phyloP scores from a whole-genome alignment of 2,113 vertebrate genomes.

The Psittacara wagleri region DNA sequence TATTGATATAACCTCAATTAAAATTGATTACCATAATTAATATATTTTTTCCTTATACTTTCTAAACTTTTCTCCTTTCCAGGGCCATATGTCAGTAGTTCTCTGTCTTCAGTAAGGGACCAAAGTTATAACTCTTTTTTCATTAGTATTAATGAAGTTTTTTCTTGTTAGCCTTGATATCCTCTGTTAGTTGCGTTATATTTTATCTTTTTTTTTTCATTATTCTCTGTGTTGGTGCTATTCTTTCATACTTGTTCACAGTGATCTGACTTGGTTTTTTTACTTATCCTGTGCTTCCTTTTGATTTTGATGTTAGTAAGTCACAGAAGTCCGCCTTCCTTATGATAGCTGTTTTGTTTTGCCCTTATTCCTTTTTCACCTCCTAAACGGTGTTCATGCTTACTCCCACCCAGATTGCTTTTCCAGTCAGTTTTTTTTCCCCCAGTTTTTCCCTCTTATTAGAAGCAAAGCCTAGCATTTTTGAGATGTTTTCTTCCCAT shows the following conservation, averaged over 20 bases:
- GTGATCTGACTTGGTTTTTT: neutral
- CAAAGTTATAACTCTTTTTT: neutral
- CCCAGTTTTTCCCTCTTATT: neutral
- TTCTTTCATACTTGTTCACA: neutral
- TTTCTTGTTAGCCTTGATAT: neutral
- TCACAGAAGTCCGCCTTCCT: neutral
- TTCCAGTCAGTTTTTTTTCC: neutral
- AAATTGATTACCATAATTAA: neutral
- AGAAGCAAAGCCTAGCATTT: neutral
- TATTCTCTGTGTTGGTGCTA: neutral
- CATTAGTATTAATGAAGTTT: neutral
- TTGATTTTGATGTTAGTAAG: neutral
- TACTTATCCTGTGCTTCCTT: neutral
- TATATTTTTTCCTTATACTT: neutral
- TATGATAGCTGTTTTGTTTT: neutral
- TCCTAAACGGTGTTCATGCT: neutral
- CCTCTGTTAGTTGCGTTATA: neutral
- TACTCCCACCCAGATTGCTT: neutral
- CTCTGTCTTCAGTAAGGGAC: neutral
- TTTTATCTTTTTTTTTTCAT: neutral
- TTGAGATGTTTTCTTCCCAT: neutral
- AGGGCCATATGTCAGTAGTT: neutral
- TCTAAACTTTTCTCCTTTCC: neutral
- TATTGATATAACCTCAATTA: neutral
- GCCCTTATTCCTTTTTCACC: neutral